phyloP scores from a whole-genome alignment of 2,888 invertebrate genomes.

The Amphimallon solstitiale region DNA sequence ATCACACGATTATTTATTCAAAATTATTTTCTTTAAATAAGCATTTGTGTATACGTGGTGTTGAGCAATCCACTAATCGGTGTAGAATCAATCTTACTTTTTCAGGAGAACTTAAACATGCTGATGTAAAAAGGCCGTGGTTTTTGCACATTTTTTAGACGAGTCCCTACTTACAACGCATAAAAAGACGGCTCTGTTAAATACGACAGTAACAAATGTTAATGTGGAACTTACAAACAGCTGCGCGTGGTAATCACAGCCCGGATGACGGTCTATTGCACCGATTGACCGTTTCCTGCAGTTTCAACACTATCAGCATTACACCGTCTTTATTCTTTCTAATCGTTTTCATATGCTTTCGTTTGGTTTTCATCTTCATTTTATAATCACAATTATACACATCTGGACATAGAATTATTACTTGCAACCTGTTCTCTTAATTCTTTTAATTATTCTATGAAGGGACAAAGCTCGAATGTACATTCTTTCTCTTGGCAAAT shows the following conservation, averaged over 20 bases:
- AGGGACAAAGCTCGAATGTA: too few species aligned
- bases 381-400: background rate
- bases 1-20: too few species aligned
- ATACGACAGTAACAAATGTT: slow-evolving; percentile 31
- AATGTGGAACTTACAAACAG: slow-evolving; percentile 45
- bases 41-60: too few species aligned
- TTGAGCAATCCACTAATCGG: too few species aligned
- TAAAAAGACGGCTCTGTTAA: background rate
- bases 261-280: slow-evolving; percentile 58
- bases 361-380: slow-evolving; percentile 14
- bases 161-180: background rate
- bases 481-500: too few species aligned
- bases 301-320: slow-evolving; percentile 16
- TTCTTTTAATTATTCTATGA: too few species aligned
- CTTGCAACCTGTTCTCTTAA: background rate
- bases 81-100: too few species aligned
- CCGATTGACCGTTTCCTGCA: slow-evolving; percentile 59
- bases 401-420: slow-evolving; percentile 12
- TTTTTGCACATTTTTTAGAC: too few species aligned
- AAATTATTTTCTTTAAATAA: too few species aligned
- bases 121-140: too few species aligned
- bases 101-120: too few species aligned
- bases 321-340: slow-evolving; percentile 34
- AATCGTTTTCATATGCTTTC: slow-evolving; percentile 28
- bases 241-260: slow-evolving; percentile 56